Base-by-base conservation (phyloP, 2,113 vertebrate species). In the Marmota flaviventris region DNA sequence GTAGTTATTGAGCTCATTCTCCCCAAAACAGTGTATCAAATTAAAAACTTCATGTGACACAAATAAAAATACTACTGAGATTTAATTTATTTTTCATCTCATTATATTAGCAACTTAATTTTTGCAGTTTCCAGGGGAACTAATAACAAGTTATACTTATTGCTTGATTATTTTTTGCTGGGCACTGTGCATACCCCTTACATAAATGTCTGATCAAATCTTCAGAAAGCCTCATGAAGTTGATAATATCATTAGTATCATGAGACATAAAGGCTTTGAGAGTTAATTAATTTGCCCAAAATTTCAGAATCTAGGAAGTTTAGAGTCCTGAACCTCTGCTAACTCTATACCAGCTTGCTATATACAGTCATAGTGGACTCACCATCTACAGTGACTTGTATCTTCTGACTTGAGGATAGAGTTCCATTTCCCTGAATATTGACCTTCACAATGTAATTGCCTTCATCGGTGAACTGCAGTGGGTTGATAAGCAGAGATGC, bases 401-500 rank as follows among this genome's bases (percentile, higher is more conserved):
- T 98, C 97, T 98, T 99, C 97, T 98, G 98, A 96, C 98, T 98
- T 69, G 98, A 98, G 84, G 99, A 97, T 53, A 97, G 86, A 24
- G 98, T 99, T 53, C 97, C 91, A n/a, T 98, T 99, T 87, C 99
- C 98, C 89, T 84, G 97, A 72, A 99, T 94, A 82, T 99, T 99
- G 94, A 99, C 98, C 96, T 99, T 99, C 63, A 99, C 98, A 17
- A 98, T 99, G 65, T 99, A 99, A 94, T 98, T 99, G 53, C 99
- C 99, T 89, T 99, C 99, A 65, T 99, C 99, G 2, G 94, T 97
- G 84, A 98, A 88, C 58, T 93, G 96, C 95, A 99, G 96, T 8
- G 98, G 98, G 39, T 98, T 98, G 97, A 99, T 99, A 84, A 98
- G 96, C 95, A 99, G 85, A 93, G 99, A 99, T 0, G 99, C 99